Evolutionary conservation across 2,797 vertebrate species (phyloP), one percentile per base, ranked within the genome.

Genomic region (Nannoperca obscura): DNA sequence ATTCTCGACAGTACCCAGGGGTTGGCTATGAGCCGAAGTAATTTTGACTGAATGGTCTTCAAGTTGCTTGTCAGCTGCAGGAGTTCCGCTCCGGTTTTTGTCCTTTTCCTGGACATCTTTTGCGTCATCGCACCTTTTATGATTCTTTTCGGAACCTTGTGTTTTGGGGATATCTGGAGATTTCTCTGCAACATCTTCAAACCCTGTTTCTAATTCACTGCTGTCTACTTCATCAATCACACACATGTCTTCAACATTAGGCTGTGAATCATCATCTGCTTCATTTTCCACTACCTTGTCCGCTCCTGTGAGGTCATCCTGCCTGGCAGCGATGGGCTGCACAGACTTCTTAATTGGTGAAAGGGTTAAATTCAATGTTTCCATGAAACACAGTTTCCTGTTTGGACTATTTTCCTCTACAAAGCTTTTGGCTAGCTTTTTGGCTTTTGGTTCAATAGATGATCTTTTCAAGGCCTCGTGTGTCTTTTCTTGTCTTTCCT

Each of bases 381-480:
- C 97, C 98, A 99, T 99, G 88, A 99, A 99, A 82, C 96, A 96
- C 54, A 99, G 90, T 85, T 99, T 99, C 78, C 96, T 95, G 90
- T 97, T 95, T 81, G 96, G 96, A 87, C 90, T 92, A 7, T 79
- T 95, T 85, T 96, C 96, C 22, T 93, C 82, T 12, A 27, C 22
- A 24, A 36, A 38, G 9, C 7, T 78, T 46, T 85, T 27, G 24
- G 24, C 24, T 27, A 27, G 24, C 24, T 27, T 27, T 27, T 27
- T 27, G 24, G 9, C 7, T 78, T 46, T 85, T 65, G 19, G 59
- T 58, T 90, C 88, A 76, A 34, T 52, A 67, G 89, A 86, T 38
- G 55, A 3, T 65, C 53, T 12, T 47, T 91, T 87, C 11, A 49
- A 54, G 36, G 38, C 22, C 6, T 32, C 47, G 1, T 50, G 24